Evolutionary conservation across 2,797 vertebrate genomes (phyloP), one percentile per base, ranked within the genome.

Genomic region (Lates japonicus): DNA sequence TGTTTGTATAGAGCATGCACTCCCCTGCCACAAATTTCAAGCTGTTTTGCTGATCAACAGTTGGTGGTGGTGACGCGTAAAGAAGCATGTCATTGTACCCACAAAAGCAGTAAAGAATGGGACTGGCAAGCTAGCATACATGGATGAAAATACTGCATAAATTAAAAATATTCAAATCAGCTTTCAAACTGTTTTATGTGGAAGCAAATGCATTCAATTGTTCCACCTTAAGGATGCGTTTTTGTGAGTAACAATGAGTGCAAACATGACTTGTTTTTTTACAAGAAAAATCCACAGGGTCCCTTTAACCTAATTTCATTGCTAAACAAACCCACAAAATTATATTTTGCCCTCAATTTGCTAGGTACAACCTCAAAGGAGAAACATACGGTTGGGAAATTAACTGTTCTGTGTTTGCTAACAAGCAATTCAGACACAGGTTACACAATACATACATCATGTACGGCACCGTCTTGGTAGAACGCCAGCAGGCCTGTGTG

Each of bases 371-470:
- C 5, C 65, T 10, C 39, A 12, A 7, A 57, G 44, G 29, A 42
- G n/a, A 49, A 19, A 46, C 49, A 64, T 17, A 12, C 16, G 37
- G 44, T 10, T 33, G 7, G 1, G 41, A 68, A 39, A 59, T 44
- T 16, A 52, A 48, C 19, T 48, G 19, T 12, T 19, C 7, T 52
- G 16, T 31, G 55, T 57, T 61, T 60, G 17, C 31, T 4, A 62
- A 35, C 25, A 52, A 59, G 44, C 46, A 31, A 14, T 60, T 39
- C 5, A 19, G 5, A 46, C 20, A 42, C 7, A 11, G 19, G 31
- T 76, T 64, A 31, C 48, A 54, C 58, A 20, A 57, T 62, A 52
- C 55, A 70, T 7, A 73, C 44, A 46, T 71, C 49, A 48, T 46
- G n/a, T 64, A 25, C 22, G 20, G 57, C 31, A 60, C 51, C 11